Evolutionary conservation across 2,797 vertebrate genomes (phyloP), one percentile per base, ranked within the genome.

Genomic region (Nothura maculosa): DNA sequence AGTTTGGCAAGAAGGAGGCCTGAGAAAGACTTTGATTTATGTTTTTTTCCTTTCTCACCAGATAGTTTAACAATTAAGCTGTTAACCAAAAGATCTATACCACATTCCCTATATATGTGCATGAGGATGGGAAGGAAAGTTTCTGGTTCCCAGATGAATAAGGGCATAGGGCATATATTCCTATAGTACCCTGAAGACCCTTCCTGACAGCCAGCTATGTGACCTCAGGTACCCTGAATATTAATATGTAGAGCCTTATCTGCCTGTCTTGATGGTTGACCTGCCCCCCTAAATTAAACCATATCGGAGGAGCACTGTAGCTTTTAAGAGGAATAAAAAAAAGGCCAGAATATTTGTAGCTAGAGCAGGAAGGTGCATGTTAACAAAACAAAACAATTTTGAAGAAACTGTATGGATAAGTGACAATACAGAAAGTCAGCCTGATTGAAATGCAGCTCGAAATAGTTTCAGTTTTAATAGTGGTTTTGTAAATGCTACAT

Each of bases 391-490:
- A 25, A 22, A 36, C 3, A 40, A n/a, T 67, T 78, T 24, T 57
- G 34, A 61, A 91, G 62, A 60, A 89, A 87, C 87, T 20, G 0
- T 42, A 36, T 89, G 72, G 7, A n/a, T 43, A 57, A 79, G 6
- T 11, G 68, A 61, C 32, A 61, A 17, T 32, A 32, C 18, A 30
- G 18, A 50, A 89, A 73, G 22, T 57, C 8, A 38, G 15, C 52
- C 11, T 24, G 30, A 57, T 22, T 45, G 19, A 64, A 55, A 54
- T 0, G 0, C 14, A 62, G 45, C 20, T 18, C 2, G 1, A 80
- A 17, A 62, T 61, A 14, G 21, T 64, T 87, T 36, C 32, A n/a
- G 43, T 43, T 76, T 68, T 47, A 9, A 27, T 66, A 34, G 12
- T 45, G 21, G 18, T 52, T 90, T 92, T 81, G 25, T 68, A 87